A percentile compares a stretch with the other conserved stretches of the same genome.
These are phyloP conservation scores for Caenorhabditis sp. DNA, from an alignment of 2,888 invertebrate species.

Conservation along the genomic window DNA sequence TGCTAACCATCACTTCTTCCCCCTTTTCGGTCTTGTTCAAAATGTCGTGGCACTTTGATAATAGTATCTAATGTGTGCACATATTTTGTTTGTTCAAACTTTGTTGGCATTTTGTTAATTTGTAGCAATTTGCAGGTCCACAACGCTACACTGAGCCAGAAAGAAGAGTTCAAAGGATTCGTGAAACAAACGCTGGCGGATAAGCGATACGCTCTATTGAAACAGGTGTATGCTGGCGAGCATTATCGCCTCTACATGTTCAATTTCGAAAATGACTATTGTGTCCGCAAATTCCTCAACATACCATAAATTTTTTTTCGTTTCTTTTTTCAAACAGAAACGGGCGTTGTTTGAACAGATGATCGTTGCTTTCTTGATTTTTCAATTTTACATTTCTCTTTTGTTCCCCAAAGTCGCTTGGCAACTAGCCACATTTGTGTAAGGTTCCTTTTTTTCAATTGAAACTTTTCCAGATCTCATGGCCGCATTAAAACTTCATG, in stretches of 20 bases:
- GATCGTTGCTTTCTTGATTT: not conserved
- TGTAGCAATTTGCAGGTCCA: not conserved
- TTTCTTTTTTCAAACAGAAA: too few relatives aligned
- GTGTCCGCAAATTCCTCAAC: not conserved
- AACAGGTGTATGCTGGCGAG: not conserved
- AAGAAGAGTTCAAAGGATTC: not conserved
- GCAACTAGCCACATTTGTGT: too few relatives aligned
- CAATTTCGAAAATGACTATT: not conserved
- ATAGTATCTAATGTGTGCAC: too few relatives aligned
- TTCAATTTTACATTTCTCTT: not conserved
- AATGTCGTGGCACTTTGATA: too few relatives aligned
- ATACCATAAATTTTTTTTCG: too few relatives aligned
- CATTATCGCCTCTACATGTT: not conserved
- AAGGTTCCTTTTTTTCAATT: too few relatives aligned
- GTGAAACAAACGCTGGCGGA: not conserved
- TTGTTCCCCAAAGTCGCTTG: too few relatives aligned
- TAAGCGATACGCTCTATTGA: not conserved
- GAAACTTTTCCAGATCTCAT: not conserved
- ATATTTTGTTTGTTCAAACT: too few relatives aligned
- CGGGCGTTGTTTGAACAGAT: too few relatives aligned
- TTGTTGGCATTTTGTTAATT: too few relatives aligned
- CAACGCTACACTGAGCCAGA: not conserved
- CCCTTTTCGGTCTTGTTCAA: too few relatives aligned
- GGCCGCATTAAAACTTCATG: not conserved
- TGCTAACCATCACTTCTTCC: too few relatives aligned